phyloP scores from a whole-genome alignment of 2,888 invertebrate species.

The Agonum fuliginosum region DNA sequence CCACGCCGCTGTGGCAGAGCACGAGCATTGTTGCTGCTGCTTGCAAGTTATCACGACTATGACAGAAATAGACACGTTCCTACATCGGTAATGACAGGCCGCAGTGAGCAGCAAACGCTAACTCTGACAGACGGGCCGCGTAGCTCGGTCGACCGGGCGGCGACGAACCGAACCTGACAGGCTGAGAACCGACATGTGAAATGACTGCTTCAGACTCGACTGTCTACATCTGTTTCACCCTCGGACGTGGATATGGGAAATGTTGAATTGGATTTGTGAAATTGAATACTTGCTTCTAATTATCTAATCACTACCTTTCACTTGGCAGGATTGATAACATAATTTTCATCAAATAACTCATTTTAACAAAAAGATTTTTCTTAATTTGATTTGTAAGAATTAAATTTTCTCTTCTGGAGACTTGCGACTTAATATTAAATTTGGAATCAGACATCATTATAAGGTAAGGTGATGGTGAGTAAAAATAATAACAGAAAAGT shows the following conservation, averaged over 20 bases:
- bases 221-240: conserved; percentile 17
- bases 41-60: conserved; percentile 55
- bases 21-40: conserved; percentile 34
- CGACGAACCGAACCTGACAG: conserved; percentile 27
- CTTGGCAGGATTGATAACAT: too few species aligned
- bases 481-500: neutral
- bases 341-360: too few species aligned
- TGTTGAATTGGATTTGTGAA: neutral
- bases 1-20: neutral
- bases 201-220: conserved; percentile 13
- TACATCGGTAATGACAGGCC: conserved; percentile 59
- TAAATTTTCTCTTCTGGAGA: too few species aligned
- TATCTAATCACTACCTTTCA: conserved; percentile 7
- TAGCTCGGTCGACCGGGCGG: conserved; percentile 15
- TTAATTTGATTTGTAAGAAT: too few species aligned
- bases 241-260: neutral
- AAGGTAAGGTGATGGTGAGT: neutral
- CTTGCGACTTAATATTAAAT: too few species aligned
- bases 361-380: too few species aligned
- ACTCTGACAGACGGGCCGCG: conserved; percentile 45
- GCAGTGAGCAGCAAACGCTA: conserved; percentile 42
- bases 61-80: conserved; percentile 59
- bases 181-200: conserved; percentile 3
- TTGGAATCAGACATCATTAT: neutral
- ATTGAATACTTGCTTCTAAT: neutral